These are phyloP conservation scores for Agelaius tricolor DNA, from an alignment of 2,113 vertebrate species.

Conservation along the genomic window DNA sequence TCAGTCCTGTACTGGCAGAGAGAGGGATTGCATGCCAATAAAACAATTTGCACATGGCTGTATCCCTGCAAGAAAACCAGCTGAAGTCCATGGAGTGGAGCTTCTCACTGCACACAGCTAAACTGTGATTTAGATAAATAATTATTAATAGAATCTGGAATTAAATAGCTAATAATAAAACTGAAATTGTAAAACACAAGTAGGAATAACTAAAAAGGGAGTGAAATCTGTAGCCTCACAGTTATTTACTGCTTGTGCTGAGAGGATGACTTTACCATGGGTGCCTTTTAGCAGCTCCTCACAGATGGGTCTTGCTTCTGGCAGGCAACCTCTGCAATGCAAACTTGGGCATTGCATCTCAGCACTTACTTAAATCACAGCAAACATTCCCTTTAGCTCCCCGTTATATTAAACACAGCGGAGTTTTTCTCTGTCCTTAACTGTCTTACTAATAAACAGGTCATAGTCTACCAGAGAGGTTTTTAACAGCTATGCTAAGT, in stretches of 20 bases:
- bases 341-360: neutral
- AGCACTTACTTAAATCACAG: neutral
- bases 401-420: neutral
- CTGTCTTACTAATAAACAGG: neutral
- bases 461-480: neutral
- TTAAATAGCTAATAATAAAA: neutral
- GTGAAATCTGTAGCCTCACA: neutral
- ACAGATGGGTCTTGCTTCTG: neutral
- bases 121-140: neutral
- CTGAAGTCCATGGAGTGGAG: neutral
- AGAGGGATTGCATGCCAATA: neutral
- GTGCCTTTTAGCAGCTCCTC: neutral
- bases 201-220: neutral
- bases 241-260: neutral
- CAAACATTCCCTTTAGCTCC: neutral
- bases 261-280: neutral
- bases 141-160: neutral
- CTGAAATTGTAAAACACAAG: neutral
- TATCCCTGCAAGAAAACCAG: neutral
- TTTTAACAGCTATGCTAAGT: neutral
- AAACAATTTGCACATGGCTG: neutral
- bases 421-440: neutral
- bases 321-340: neutral
- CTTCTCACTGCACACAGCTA: neutral
- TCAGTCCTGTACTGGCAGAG: neutral